These are phyloP conservation scores for Rallus crepitans DNA, from an alignment of 2,797 vertebrate species.

Conservation along the genomic window DNA sequence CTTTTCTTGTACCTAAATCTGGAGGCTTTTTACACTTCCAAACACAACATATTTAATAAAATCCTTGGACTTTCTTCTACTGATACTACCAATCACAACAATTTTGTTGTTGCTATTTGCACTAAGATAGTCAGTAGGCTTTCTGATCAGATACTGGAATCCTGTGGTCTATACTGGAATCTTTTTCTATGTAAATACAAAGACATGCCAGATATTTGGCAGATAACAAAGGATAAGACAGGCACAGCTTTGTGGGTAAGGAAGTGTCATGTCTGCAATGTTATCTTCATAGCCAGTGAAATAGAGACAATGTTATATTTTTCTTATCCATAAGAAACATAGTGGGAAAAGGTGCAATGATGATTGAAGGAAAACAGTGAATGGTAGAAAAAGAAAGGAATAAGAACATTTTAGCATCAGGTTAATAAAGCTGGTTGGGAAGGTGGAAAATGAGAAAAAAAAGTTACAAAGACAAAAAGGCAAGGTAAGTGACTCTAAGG, in stretches of 20 bases:
- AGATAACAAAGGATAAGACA: not conserved
- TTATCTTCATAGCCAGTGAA: not conserved
- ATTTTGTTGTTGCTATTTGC: not conserved
- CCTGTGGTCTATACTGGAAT: not conserved
- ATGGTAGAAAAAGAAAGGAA: not conserved
- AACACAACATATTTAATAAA: constrained; percentile 42
- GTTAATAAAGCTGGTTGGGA: not conserved
- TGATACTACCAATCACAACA: not conserved
- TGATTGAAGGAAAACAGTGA: not conserved
- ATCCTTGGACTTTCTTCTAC: constrained; percentile 34
- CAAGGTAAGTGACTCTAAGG: not conserved
- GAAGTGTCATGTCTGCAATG: not conserved
- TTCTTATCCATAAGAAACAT: not conserved
- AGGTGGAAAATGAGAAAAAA: not conserved
- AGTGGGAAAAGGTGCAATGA: not conserved
- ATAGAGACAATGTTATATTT: not conserved
- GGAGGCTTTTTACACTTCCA: not conserved
- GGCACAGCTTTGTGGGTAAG: not conserved
- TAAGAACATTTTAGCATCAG: not conserved
- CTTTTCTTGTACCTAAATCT: constrained; percentile 29
- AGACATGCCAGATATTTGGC: not conserved
- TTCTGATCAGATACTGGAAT: constrained; percentile 3
- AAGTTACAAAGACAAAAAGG: not conserved
- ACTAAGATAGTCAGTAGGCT: not conserved
- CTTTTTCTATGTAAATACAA: not conserved